Percentiles rank a stretch among this genome's conserved stretches.
Conservation (phyloP, 2,113 vertebrate species). For the Sylvietta virens region DNA sequence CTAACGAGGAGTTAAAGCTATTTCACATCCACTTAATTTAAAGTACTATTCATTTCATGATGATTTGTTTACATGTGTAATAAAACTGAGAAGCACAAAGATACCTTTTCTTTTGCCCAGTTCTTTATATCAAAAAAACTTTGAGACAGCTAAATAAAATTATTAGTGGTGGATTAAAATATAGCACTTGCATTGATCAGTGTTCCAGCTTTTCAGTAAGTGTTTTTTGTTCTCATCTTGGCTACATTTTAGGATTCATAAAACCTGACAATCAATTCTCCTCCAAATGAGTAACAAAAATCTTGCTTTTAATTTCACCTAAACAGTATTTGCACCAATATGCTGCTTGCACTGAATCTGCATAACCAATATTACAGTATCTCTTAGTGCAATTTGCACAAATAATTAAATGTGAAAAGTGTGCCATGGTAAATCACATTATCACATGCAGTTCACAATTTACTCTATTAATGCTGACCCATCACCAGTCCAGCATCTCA, state of each 20-base stretch:
- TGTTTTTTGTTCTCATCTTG: neutral
- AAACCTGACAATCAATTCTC: neutral
- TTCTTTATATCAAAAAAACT: neutral
- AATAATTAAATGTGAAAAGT: constrained; percentile 8
- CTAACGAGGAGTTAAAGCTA: neutral
- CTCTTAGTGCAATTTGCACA: neutral
- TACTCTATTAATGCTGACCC: neutral
- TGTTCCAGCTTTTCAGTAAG: neutral
- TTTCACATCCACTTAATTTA: neutral
- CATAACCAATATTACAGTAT: neutral
- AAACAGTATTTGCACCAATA: neutral
- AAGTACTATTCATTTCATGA: neutral
- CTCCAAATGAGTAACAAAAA: neutral
- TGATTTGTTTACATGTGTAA: neutral
- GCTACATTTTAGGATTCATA: neutral
- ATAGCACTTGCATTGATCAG: neutral
- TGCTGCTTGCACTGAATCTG: neutral
- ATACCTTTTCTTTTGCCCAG: neutral
- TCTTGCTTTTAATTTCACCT: neutral
- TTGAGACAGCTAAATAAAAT: neutral
- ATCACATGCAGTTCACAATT: neutral
- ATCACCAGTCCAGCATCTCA: neutral
- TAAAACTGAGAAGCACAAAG: neutral
- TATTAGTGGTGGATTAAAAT: neutral
- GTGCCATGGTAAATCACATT: neutral